Conservation (phyloP, 2,113 vertebrate species). For the Toxotes chatareus region DNA sequence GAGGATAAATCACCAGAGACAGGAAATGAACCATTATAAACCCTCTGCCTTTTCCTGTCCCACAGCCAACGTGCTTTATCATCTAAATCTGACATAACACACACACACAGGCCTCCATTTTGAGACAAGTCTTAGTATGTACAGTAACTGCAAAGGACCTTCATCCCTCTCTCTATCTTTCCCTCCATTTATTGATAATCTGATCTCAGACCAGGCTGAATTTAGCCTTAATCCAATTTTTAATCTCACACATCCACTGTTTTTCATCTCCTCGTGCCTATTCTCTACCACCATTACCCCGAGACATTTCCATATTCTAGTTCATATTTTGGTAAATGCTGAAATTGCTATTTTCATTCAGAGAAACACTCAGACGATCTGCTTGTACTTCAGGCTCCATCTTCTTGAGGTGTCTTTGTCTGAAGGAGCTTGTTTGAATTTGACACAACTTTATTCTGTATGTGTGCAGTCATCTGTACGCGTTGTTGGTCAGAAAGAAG, state of each 20-base stretch:
- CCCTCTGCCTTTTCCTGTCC: constrained; percentile 53
- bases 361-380: no score
- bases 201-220: constrained; percentile 27
- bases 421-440: no score
- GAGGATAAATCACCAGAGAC: constrained; percentile 9
- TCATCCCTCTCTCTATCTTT: background rate
- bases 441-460: no score
- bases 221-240: constrained; percentile 16
- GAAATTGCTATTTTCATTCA: no score
- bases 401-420: no score
- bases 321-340: background rate
- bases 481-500: background rate
- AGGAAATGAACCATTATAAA: constrained; percentile 66
- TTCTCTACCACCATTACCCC: background rate
- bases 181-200: constrained; percentile 39
- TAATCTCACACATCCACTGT: constrained; percentile 11
- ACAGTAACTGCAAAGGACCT: background rate
- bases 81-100: constrained; percentile 49
- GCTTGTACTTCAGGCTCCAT: no score
- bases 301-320: background rate
- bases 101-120: background rate
- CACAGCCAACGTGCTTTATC: constrained; percentile 49
- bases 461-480: background rate
- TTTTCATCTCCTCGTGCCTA: background rate
- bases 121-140: background rate